Percentiles rank a stretch among this genome's conserved stretches.
Conservation (phyloP, 1,140 invertebrate species). For the Zaprionus inermis region DNA sequence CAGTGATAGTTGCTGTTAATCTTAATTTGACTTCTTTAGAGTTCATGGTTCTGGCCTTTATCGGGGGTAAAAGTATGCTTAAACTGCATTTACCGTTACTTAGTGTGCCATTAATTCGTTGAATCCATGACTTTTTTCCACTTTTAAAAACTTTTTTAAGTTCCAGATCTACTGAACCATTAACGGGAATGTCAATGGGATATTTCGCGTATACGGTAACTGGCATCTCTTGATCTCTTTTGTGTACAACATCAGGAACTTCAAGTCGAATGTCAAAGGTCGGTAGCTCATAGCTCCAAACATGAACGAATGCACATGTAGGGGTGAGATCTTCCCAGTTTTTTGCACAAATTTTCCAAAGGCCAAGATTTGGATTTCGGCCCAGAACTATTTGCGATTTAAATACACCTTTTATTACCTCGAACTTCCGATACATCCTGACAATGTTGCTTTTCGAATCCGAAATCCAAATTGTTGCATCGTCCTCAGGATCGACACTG, state of each 20-base stretch:
- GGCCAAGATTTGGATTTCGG: slow-evolving; percentile 14
- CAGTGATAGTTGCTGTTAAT: neutral
- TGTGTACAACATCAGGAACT: neutral
- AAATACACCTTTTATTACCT: slow-evolving; percentile 10
- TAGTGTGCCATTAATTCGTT: neutral
- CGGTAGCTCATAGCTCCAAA: slow-evolving; percentile 4
- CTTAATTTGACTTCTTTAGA: neutral
- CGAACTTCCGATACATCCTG: neutral
- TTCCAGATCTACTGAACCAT: neutral
- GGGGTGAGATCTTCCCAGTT: neutral
- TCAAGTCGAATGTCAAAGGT: neutral
- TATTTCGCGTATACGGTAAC: slow-evolving; percentile 1
- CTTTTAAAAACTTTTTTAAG: neutral
- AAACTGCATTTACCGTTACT: neutral
- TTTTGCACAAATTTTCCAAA: slow-evolving; percentile 34
- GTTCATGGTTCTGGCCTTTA: neutral
- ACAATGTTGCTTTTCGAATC: slow-evolving; percentile 25
- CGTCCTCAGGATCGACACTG: neutral
- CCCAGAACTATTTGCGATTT: slow-evolving; percentile 6
- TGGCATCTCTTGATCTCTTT: neutral
- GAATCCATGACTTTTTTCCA: neutral
- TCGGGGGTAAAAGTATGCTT: neutral
- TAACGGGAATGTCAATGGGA: neutral
- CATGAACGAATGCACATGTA: slow-evolving; percentile 14
- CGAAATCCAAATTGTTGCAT: slow-evolving; percentile 19